phyloP scores from a whole-genome alignment of 2,888 invertebrate genomes.

The Microctonus brassicae region DNA sequence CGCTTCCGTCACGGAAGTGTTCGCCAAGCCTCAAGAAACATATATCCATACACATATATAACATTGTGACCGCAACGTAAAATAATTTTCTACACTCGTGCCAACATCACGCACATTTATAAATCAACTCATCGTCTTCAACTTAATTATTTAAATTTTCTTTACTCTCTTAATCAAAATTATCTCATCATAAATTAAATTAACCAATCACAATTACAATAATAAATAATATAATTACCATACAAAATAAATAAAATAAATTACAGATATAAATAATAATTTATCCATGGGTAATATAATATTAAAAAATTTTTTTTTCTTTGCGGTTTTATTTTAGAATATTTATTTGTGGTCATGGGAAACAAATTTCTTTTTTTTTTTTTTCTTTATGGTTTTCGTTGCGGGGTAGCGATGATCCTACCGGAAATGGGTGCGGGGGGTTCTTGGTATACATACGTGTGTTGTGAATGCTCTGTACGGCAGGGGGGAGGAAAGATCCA shows the following conservation, averaged over 20 bases:
- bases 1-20: constrained; percentile 62
- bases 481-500: background rate
- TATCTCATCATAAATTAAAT: background rate
- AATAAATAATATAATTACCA: background rate
- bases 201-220: background rate
- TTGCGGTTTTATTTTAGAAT: background rate
- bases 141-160: background rate
- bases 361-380: background rate
- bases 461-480: background rate
- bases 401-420: constrained; percentile 4
- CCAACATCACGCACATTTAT: background rate
- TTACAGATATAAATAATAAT: too few species aligned
- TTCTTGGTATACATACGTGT: background rate
- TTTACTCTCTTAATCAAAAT: background rate
- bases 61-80: constrained; percentile 44
- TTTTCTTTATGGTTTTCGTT: background rate
- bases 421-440: background rate
- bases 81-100: constrained; percentile 39
- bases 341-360: background rate
- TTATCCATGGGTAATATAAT: background rate
- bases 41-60: background rate
- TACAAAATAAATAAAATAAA: too few species aligned
- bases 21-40: constrained; percentile 4
- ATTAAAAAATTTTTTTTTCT: background rate
- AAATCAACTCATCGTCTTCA: background rate